Percentiles rank a stretch among this genome's conserved stretches.
Evolutionary conservation across 2,113 vertebrate genomes (phyloP).

Genomic region (Catharus bicknelli): DNA sequence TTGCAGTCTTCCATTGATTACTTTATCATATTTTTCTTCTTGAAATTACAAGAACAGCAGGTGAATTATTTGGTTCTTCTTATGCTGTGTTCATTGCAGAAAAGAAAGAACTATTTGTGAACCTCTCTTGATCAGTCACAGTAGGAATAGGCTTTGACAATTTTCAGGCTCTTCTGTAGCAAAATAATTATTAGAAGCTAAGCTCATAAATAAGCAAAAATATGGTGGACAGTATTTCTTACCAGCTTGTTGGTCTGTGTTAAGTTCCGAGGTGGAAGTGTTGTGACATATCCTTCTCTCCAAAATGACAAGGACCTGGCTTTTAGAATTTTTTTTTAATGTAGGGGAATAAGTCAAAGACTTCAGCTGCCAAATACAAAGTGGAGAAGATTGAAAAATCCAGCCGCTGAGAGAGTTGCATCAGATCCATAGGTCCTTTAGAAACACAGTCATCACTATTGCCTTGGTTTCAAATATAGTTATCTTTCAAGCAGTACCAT

Average conservation of each 20-base stretch:
- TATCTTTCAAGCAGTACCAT: background rate
- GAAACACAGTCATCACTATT: background rate
- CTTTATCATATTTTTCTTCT: background rate
- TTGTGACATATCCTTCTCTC: background rate
- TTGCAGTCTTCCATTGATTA: background rate
- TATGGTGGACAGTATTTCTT: background rate
- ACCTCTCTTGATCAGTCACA: background rate
- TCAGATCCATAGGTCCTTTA: background rate
- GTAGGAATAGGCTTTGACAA: background rate
- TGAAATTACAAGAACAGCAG: background rate
- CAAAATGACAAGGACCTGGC: background rate
- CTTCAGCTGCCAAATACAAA: background rate
- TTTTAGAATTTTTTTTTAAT: background rate
- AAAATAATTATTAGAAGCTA: background rate
- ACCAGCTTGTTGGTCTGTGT: accelerated
- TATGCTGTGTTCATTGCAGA: background rate
- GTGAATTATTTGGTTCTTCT: background rate
- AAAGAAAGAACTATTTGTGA: background rate
- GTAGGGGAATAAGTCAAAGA: background rate
- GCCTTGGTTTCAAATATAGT: background rate
- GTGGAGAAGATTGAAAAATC: background rate
- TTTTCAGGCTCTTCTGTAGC: background rate
- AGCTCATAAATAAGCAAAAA: background rate
- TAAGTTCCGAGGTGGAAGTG: background rate
- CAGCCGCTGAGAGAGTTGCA: background rate